Conservation (phyloP, 2,113 vertebrate species). For the Chloebia gouldiae region DNA sequence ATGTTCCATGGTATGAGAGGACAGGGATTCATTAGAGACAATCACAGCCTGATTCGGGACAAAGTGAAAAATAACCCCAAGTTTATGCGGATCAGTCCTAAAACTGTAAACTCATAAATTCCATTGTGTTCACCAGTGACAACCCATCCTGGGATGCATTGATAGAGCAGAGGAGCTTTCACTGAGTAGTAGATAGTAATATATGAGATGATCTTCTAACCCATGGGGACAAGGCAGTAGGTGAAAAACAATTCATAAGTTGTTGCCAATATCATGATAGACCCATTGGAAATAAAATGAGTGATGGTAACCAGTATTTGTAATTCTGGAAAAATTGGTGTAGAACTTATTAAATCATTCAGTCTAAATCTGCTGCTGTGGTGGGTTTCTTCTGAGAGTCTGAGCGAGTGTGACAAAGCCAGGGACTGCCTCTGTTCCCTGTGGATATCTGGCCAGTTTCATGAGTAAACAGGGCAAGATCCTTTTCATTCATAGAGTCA, state of each 20-base stretch:
- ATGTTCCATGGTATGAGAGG: not conserved
- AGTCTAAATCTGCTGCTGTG: not conserved
- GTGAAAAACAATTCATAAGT: not conserved
- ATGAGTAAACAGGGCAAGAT: not conserved
- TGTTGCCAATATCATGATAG: not conserved
- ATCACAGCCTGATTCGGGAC: not conserved
- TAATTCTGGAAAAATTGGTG: not conserved
- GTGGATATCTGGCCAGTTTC: not conserved
- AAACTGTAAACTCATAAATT: not conserved
- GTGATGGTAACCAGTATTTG: not conserved
- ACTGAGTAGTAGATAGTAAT: not conserved
- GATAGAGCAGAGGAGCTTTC: not conserved
- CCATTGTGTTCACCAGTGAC: not conserved
- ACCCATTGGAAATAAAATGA: not conserved
- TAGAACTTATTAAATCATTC: not conserved
- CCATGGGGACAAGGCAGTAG: not conserved
- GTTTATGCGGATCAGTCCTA: not conserved
- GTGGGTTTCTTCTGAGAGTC: not conserved
- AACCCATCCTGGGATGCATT: not conserved
- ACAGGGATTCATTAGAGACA: not conserved
- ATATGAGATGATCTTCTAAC: fast-evolving
- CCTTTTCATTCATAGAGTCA: not conserved
- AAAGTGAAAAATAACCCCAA: not conserved
- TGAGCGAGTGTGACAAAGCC: not conserved
- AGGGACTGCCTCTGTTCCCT: not conserved